phyloP scores from a whole-genome alignment of 2,113 vertebrate genomes.

The Odontophorus gujanensis region DNA sequence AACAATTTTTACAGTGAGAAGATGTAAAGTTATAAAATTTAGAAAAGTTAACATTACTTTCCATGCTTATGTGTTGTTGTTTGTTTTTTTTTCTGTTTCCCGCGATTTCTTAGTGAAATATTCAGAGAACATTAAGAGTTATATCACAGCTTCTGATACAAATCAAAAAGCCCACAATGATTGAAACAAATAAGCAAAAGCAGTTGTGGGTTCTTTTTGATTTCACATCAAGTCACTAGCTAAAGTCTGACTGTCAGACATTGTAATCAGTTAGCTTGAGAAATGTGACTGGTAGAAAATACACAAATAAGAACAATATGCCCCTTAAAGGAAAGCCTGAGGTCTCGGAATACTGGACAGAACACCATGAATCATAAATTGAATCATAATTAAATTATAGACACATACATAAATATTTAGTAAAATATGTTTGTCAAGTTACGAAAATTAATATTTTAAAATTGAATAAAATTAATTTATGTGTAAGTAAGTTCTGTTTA shows the following conservation, averaged over 20 bases:
- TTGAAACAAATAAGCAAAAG: not conserved
- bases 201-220: not conserved
- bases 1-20: not conserved
- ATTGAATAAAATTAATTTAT: not conserved
- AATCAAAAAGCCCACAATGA: not conserved
- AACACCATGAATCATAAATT: not conserved
- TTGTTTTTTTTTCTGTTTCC: not conserved
- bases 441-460: not conserved
- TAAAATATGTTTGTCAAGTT: not conserved
- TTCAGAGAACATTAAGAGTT: not conserved
- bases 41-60: not conserved
- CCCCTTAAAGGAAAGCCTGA: not conserved
- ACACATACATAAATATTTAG: not conserved
- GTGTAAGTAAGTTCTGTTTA: not conserved
- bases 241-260: not conserved
- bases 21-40: not conserved
- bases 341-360: not conserved
- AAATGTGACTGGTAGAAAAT: not conserved
- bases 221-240: not conserved
- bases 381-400: not conserved
- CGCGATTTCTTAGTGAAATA: not conserved
- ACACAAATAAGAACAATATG: accelerated
- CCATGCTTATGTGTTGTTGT: not conserved
- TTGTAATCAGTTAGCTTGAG: not conserved
- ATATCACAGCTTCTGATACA: not conserved